phyloP scores from a whole-genome alignment of 2,797 vertebrate genomes.

The Euthynnus affinis region DNA sequence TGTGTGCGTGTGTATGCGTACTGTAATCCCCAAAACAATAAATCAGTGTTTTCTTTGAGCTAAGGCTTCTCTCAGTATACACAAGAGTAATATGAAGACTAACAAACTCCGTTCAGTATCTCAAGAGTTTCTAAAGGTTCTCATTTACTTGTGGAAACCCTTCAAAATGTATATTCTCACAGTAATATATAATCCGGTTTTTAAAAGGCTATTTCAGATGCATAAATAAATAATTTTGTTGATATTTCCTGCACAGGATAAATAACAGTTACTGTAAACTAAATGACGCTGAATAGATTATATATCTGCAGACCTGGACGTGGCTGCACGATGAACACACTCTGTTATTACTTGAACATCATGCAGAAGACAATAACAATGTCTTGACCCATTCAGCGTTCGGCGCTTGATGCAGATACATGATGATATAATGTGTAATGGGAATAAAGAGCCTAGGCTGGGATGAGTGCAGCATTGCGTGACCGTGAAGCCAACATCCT shows the following conservation, averaged over 20 bases:
- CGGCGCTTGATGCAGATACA: slow-evolving; percentile 52
- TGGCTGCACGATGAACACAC: not conserved
- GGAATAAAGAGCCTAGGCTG: slow-evolving; percentile 64
- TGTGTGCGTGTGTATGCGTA: not conserved
- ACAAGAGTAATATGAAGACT: not conserved
- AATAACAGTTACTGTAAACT: slow-evolving; percentile 17
- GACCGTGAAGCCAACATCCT: slow-evolving; percentile 82
- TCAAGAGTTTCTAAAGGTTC: not conserved
- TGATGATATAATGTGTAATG: slow-evolving; percentile 63
- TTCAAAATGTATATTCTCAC: not conserved
- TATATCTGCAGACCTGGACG: not conserved
- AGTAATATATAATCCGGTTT: not conserved
- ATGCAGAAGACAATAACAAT: slow-evolving; percentile 31
- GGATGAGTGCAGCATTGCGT: slow-evolving; percentile 78
- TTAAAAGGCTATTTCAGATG: not conserved
- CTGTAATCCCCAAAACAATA: slow-evolving; percentile 8
- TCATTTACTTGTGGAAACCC: not conserved
- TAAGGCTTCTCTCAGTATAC: slow-evolving; percentile 13
- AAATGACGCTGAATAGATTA: not conserved
- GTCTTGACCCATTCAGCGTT: slow-evolving; percentile 27
- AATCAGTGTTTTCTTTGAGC: slow-evolving; percentile 16
- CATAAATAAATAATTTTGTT: not conserved
- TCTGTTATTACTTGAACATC: not conserved
- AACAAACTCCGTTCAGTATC: not conserved
- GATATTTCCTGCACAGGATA: not conserved